Evolutionary conservation across 1,140 invertebrate species (phyloP).

Genomic region (Dryas iulia): DNA sequence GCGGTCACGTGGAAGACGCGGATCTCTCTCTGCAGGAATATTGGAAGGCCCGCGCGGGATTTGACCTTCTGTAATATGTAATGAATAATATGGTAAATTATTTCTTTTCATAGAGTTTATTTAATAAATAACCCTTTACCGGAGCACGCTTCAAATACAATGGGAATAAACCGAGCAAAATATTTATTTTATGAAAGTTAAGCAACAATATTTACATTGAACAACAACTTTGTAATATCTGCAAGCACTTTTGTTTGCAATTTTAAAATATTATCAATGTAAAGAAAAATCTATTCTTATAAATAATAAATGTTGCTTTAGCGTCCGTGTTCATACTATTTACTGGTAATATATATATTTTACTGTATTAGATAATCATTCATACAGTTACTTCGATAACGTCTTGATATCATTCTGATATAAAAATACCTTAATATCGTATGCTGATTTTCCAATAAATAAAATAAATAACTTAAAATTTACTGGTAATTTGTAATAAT

Average conservation of each 20-base stretch:
- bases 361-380: no score
- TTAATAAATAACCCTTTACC: neutral
- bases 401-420: no score
- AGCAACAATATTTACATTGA: neutral
- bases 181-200: neutral
- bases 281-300: no score
- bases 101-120: neutral
- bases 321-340: no score
- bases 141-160: neutral
- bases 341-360: no score
- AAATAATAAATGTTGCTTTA: no score
- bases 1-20: constrained; percentile 73
- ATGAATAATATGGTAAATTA: neutral
- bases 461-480: no score
- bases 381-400: no score
- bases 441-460: no score
- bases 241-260: neutral
- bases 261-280: neutral
- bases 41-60: constrained; percentile 89
- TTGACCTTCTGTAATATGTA: constrained; percentile 86
- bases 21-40: constrained; percentile 82
- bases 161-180: neutral
- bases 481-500: no score
- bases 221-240: neutral
- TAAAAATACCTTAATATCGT: no score